Conservation (phyloP, 53 echinoderm and acorn worm genomes). For the Apostichopus leukothele region DNA sequence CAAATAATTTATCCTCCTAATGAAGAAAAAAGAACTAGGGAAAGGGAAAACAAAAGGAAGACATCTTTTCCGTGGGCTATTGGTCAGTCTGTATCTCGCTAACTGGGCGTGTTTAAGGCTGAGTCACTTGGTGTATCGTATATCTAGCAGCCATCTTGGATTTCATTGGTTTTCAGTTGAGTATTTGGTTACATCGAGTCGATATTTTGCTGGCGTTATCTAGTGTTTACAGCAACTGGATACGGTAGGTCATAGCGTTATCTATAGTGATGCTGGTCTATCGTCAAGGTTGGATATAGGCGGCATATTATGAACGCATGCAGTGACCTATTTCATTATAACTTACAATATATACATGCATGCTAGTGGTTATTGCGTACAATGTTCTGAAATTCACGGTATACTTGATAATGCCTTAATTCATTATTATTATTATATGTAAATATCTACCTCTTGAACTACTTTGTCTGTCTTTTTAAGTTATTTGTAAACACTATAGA, state of each 20-base stretch:
- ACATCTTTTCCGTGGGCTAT: background rate
- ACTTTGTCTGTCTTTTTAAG: too few relatives aligned
- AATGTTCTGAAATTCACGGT: too few relatives aligned
- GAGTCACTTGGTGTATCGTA: slow-evolving; percentile 18
- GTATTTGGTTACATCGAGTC: background rate
- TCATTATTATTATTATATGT: too few relatives aligned
- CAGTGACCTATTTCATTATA: background rate
- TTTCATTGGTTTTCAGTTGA: background rate
- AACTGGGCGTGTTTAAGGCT: slow-evolving; percentile 23
- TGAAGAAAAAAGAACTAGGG: background rate
- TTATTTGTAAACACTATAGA: too few relatives aligned
- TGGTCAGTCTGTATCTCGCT: background rate
- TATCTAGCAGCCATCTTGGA: slow-evolving; percentile 4
- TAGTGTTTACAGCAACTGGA: background rate
- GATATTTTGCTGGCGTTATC: background rate
- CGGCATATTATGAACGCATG: background rate
- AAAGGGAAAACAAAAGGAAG: background rate
- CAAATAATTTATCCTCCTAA: slow-evolving; percentile 1
- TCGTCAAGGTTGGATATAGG: background rate
- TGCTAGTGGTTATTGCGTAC: too few relatives aligned
- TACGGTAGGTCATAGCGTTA: background rate
- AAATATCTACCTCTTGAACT: too few relatives aligned
- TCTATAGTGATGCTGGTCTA: background rate
- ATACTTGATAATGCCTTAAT: too few relatives aligned
- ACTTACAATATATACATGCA: too few relatives aligned